phyloP scores from a whole-genome alignment of 2,888 invertebrate species.

The Calliscelio sp. region DNA sequence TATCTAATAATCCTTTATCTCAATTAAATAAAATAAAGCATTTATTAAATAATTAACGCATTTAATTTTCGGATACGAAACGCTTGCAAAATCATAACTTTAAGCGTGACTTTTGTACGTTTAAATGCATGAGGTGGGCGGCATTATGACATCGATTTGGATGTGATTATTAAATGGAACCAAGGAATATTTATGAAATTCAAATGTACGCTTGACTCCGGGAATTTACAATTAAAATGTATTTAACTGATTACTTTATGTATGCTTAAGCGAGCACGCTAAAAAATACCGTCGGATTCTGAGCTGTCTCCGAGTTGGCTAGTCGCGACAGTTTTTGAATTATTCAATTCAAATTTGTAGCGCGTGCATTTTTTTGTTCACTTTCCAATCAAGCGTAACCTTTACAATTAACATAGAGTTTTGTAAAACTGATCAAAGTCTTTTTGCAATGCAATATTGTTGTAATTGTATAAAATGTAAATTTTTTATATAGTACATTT shows the following conservation, averaged over 20 bases:
- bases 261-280: slow-evolving; percentile 42
- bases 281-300: slow-evolving; percentile 42
- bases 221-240: slow-evolving; percentile 67
- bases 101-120: slow-evolving; percentile 9
- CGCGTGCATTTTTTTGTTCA: slow-evolving; percentile 22
- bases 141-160: slow-evolving; percentile 59
- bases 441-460: no score
- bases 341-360: slow-evolving; percentile 60
- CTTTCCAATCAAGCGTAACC: slow-evolving; percentile 40
- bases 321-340: slow-evolving; percentile 53
- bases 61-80: no score
- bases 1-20: no score
- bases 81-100: background rate
- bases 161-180: slow-evolving; percentile 61
- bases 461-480: no score
- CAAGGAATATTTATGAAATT: slow-evolving; percentile 63
- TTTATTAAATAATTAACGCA: no score
- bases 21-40: no score
- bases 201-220: slow-evolving; percentile 56
- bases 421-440: slow-evolving; percentile 17
- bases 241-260: slow-evolving; percentile 66
- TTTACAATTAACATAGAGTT: slow-evolving; percentile 36
- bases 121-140: slow-evolving; percentile 43
- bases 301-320: slow-evolving; percentile 24
- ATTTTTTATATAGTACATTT: no score